Base-by-base conservation (phyloP, 2,888 invertebrate species). In the Pseudoips prasinana region DNA sequence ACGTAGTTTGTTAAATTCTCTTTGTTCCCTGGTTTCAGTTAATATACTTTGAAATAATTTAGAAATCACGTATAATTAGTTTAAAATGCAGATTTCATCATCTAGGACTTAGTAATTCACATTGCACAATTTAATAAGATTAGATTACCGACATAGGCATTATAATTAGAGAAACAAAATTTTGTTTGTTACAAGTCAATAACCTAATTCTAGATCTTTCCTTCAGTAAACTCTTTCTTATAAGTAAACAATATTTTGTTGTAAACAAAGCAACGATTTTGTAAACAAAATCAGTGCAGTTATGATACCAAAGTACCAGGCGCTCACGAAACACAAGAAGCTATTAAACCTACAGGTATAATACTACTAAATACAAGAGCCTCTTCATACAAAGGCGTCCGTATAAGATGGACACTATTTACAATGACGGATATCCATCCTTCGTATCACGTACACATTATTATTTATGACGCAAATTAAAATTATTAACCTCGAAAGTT, bases 291-390 rank as follows among this genome's bases (percentile, higher is more conserved):
- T 37, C 37, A 18, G 10, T 40, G 14, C 64, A 60, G 61, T 65
- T 64, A 57, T 63, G 63, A 61, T 37, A 54, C 50, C 48, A 35
- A 47, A 53, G 63, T 76, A 80, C 76, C 57, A 79, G 73, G 75
- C 34, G 9, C 17, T 1, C 59, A 80, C 55, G 40, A 29, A 8
- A 37, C 11, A 6, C 14, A 18, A 39, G 61, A 62, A 52, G 53
- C 58, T 32, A 35, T 39, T 45, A 51, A 49, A 57, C 64, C 62
- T 46, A 63, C 58, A 63, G 50, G 57, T 66, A 57, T 56, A 61
- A 72, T 26, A 39, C 72, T 44, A 35, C 60, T 42, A 36, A 62
- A 43, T 68, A 33, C 10, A 46, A 49, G 55, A 60, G 64, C 42
- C 33, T 1, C 27, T 35, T 22, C 29, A 43, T 33, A 11, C 29